phyloP scores from a whole-genome alignment of 2,113 vertebrate species.

The Perca fluviatilis region DNA sequence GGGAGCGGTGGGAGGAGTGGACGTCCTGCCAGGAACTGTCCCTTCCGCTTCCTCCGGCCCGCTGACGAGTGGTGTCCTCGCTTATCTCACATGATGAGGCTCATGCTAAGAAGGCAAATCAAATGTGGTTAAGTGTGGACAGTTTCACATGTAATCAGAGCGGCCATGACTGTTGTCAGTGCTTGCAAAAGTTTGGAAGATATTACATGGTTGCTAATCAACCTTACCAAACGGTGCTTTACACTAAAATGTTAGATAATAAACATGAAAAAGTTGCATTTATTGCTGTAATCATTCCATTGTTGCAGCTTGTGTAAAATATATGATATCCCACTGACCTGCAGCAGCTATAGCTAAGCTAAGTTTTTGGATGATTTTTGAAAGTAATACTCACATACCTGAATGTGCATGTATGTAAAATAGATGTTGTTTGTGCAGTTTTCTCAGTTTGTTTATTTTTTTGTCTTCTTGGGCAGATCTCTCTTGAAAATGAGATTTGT shows the following conservation, averaged over 20 bases:
- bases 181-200: constrained; percentile 13
- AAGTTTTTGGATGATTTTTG: not conserved
- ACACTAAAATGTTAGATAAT: constrained; percentile 27
- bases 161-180: constrained; percentile 17
- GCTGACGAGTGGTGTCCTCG: constrained; percentile 72
- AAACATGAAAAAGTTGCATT: constrained; percentile 4
- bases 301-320: not conserved
- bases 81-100: constrained; percentile 72
- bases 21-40: constrained; percentile 80
- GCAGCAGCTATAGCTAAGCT: not conserved
- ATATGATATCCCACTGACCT: not conserved
- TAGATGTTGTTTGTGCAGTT: not conserved
- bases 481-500: too few species aligned
- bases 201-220: not conserved
- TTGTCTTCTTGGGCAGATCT: not conserved
- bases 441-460: not conserved
- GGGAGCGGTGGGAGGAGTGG: constrained; percentile 82
- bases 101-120: constrained; percentile 75
- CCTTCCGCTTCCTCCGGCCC: constrained; percentile 73
- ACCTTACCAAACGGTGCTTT: not conserved
- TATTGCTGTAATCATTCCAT: not conserved
- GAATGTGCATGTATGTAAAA: not conserved
- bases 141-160: constrained; percentile 57
- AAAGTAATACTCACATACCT: not conserved
- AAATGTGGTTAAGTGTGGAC: constrained; percentile 64